Conservation (phyloP, 1,140 invertebrate genomes). For the Agrilus planipennis region DNA sequence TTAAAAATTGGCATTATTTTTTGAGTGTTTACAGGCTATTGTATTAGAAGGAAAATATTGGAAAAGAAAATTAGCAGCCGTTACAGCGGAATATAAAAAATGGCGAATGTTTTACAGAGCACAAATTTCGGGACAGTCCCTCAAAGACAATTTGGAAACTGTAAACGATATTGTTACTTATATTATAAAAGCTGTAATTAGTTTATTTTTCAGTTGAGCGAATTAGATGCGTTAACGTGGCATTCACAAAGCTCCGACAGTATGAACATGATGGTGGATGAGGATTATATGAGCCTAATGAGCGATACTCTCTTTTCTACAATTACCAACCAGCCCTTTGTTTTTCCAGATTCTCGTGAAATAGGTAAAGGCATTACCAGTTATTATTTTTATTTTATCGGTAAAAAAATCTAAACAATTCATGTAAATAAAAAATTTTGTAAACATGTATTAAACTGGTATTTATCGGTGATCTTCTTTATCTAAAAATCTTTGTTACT, state of each 20-base stretch:
- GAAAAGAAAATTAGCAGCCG: conserved; percentile 92
- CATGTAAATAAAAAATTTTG: not conserved
- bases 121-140: conserved; percentile 59
- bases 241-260: conserved; percentile 49
- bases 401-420: conserved; percentile 6
- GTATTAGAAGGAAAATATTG: conserved; percentile 98
- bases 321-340: conserved; percentile 82
- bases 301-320: conserved; percentile 84
- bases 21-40: conserved; percentile 77
- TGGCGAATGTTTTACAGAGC: conserved; percentile 94
- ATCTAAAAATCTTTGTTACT: not conserved
- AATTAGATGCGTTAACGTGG: conserved; percentile 69
- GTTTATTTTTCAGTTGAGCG: conserved; percentile 50
- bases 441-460: not conserved
- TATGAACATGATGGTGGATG: conserved; percentile 70
- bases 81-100: conserved; percentile 98
- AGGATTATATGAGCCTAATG: conserved; percentile 80
- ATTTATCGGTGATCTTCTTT: too few species aligned
- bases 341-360: conserved; percentile 93
- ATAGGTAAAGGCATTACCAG: conserved; percentile 53
- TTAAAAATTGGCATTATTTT: conserved; percentile 11
- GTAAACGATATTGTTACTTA: conserved; percentile 39
- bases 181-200: conserved; percentile 17
- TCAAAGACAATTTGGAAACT: conserved; percentile 63
- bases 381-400: conserved; percentile 1